phyloP scores from a whole-genome alignment of 2,113 vertebrate species.

The Natator depressus region DNA sequence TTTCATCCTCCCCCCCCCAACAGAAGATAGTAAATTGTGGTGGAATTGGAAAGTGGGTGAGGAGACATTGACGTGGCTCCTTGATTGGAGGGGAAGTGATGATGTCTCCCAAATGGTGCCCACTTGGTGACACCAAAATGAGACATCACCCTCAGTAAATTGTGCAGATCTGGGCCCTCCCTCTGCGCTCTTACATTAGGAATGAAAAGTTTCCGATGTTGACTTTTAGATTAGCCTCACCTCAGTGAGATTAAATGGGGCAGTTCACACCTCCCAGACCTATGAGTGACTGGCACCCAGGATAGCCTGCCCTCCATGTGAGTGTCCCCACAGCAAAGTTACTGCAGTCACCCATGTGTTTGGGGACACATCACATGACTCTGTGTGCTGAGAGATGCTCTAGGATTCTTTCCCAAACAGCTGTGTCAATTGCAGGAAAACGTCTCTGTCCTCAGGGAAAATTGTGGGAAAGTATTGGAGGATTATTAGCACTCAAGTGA shows the following conservation, averaged over 20 bases:
- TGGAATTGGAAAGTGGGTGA: accelerated
- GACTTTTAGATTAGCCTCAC: not conserved
- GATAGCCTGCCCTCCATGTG: not conserved
- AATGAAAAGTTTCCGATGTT: not conserved
- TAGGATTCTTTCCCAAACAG: not conserved
- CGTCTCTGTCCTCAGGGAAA: not conserved
- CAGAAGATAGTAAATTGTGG: not conserved
- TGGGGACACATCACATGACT: not conserved
- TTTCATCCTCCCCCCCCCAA: not conserved
- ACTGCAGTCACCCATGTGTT: not conserved
- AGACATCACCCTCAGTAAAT: not conserved
- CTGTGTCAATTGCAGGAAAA: not conserved
- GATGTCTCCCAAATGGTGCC: not conserved
- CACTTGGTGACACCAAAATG: accelerated
- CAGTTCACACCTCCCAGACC: not conserved
- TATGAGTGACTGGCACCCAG: not conserved
- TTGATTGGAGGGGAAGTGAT: not conserved
- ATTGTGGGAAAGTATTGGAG: not conserved
- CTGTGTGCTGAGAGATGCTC: not conserved
- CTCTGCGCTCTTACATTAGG: not conserved
- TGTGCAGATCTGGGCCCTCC: not conserved
- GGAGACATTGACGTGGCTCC: not conserved
- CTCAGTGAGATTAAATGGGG: not conserved
- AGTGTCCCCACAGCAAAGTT: not conserved
- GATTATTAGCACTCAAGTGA: not conserved